Base-by-base conservation (phyloP, 1,140 invertebrate genomes). In the Drosophila eugracilis region DNA sequence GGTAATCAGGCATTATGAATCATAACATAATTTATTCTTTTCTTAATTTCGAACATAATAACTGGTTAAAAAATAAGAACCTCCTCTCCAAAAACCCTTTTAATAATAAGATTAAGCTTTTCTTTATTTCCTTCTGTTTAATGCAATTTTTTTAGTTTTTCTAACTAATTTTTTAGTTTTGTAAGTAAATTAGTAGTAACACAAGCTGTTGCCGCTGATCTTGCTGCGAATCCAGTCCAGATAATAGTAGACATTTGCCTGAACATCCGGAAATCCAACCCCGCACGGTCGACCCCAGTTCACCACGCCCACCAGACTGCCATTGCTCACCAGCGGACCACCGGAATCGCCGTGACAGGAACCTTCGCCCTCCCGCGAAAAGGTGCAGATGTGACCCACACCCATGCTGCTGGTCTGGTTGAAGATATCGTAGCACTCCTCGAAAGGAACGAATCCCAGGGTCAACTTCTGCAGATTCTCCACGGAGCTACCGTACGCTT, bases 231-330 rank as follows among this genome's bases (percentile, higher is more conserved):
- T 74, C 84, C 84, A 89, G 44, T 89, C 70, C 24, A 91, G 81
- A 30, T 91, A 86, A 17, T 78, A 83, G 17, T 66, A 85, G 0
- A 93, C 81, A 50, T 80, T 80, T 2, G 92, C 91, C 34, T 93
- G 93, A 2, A 93, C 93, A 71, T 93, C 93, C 2, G 93, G 93
- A 21, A 90, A 76, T 1, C 92, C 92, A 4, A 53, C 7, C 5
- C 91, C 93, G 65, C 93, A 93, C 1, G 93, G 93, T 3, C 89
- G 72, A 5, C 93, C 93, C 86, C 93, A 94, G 19, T 93, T 93
- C 4, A 93, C 93, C 24, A 94, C 65, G 4, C 93, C 93, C 30
- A 92, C 89, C 4, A 93, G 55, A 2, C 47, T 19, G 1, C 85
- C 92, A 52, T 86, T 54, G 65, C 89, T 91, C 10, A 88, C 81